Percentiles rank a stretch among this genome's conserved stretches.
phyloP scores from a whole-genome alignment of 2,888 invertebrate genomes.

The Scaptomyza tumidula region DNA sequence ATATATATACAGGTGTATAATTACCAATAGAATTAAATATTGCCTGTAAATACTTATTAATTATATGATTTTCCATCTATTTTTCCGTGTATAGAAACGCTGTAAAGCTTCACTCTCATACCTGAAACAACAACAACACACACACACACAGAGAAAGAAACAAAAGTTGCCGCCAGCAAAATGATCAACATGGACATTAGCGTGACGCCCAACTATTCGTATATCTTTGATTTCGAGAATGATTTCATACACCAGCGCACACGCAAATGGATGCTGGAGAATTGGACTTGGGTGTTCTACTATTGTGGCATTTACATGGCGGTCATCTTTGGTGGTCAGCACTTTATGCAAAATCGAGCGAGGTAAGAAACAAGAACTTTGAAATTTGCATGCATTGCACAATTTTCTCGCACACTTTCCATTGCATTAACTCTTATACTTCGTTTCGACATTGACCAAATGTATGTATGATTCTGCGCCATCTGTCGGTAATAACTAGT shows the following conservation, averaged over 20 bases:
- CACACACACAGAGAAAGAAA: neutral
- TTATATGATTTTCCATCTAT: conserved; percentile 8
- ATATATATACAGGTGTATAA: neutral
- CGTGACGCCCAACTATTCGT: conserved; percentile 94
- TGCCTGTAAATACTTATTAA: neutral
- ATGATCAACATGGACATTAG: conserved; percentile 86
- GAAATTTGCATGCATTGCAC: conserved; percentile 47
- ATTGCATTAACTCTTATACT: neutral
- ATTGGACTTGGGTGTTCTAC: conserved; percentile 97
- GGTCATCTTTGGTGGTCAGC: conserved; percentile 96
- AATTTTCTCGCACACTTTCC: conserved; percentile 27
- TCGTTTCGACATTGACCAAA: conserved; percentile 32
- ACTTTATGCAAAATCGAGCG: conserved; percentile 96
- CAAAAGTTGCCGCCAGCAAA: conserved; percentile 27
- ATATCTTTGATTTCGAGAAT: conserved; percentile 97
- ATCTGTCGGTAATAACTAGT: neutral
- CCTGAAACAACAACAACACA: neutral
- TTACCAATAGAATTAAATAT: neutral
- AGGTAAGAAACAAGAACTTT: conserved; percentile 85
- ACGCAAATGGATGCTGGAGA: conserved; percentile 97
- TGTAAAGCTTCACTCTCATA: conserved; percentile 7
- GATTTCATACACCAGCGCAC: conserved; percentile 95
- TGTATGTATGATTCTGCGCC: conserved; percentile 4
- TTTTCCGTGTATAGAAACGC: conserved; percentile 11
- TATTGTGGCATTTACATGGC: conserved; percentile 95